Percentiles rank a stretch among this genome's conserved stretches.
phyloP scores from a whole-genome alignment of 2,113 vertebrate genomes.

The Cyphomyrus discorhynchus region DNA sequence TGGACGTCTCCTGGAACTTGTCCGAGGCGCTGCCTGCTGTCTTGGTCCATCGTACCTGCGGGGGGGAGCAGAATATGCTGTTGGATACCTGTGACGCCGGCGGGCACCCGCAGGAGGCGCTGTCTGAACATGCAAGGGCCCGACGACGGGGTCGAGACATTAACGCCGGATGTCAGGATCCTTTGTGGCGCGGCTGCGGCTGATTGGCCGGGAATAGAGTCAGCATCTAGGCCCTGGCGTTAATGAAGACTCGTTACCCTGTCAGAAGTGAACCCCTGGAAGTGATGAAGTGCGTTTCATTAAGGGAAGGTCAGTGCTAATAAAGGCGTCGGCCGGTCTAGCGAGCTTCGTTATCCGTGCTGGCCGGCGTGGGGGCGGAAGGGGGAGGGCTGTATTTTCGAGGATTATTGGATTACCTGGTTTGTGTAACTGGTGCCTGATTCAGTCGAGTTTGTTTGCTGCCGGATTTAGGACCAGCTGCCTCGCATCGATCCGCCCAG shows the following conservation, averaged over 20 bases:
- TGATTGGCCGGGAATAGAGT: neutral
- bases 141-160: neutral
- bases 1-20: slow-evolving; percentile 95
- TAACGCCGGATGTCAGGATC: neutral
- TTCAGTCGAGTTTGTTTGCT: slow-evolving; percentile 71
- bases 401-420: slow-evolving; percentile 66
- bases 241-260: slow-evolving; percentile 12
- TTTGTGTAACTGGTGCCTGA: slow-evolving; percentile 59
- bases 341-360: slow-evolving; percentile 15
- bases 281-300: slow-evolving; percentile 30
- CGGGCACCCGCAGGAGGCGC: neutral
- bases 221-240: neutral
- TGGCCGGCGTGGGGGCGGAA: neutral
- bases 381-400: slow-evolving; percentile 40
- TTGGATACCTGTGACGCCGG: neutral
- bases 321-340: slow-evolving; percentile 12
- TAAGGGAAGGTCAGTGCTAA: slow-evolving; percentile 31
- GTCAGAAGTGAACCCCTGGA: slow-evolving; percentile 6
- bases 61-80: slow-evolving; percentile 10
- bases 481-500: slow-evolving; percentile 61
- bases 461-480: slow-evolving; percentile 60
- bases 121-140: neutral
- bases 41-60: slow-evolving; percentile 95
- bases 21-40: slow-evolving; percentile 90
- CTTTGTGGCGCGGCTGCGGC: neutral